These are phyloP conservation scores for Tapera naevia DNA, from an alignment of 2,797 vertebrate species.

Conservation along the genomic window DNA sequence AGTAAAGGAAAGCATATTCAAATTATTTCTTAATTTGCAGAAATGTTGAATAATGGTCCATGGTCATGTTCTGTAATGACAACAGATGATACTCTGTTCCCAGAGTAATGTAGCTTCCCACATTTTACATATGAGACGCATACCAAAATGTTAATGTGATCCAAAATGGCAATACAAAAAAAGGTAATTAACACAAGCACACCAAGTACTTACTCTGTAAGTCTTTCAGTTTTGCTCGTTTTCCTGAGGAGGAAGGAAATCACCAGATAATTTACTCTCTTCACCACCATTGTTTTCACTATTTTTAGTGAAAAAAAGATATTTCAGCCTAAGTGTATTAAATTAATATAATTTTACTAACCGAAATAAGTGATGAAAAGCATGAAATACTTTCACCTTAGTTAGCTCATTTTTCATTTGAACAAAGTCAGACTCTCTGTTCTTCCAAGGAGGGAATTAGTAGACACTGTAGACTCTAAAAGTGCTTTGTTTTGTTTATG, in stretches of 20 bases:
- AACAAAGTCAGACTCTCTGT: neutral
- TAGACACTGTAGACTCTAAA: neutral
- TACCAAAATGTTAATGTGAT: neutral
- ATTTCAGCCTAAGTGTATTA: neutral
- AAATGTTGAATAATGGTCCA: constrained; percentile 26
- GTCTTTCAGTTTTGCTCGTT: neutral
- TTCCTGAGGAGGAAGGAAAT: neutral
- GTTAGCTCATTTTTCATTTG: constrained; percentile 48
- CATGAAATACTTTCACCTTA: constrained; percentile 31
- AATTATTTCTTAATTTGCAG: constrained; percentile 61
- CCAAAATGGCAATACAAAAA: neutral
- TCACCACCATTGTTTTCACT: neutral
- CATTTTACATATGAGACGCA: neutral
- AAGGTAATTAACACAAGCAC: neutral
- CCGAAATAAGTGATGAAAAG: constrained; percentile 21
- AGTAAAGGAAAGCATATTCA: constrained; percentile 46
- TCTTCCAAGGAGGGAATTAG: neutral
- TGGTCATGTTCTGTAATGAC: neutral
- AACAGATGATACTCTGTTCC: neutral
- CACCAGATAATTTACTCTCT: neutral
- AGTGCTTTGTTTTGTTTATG: constrained; percentile 58
- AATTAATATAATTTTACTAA: constrained; percentile 1
- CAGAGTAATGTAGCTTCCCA: neutral
- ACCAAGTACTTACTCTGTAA: neutral
- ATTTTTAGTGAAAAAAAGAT: neutral